Evolutionary conservation across 2,113 vertebrate species (phyloP), one percentile per base, ranked within the genome.

Genomic region (Ptilorrhoa leucosticta): DNA sequence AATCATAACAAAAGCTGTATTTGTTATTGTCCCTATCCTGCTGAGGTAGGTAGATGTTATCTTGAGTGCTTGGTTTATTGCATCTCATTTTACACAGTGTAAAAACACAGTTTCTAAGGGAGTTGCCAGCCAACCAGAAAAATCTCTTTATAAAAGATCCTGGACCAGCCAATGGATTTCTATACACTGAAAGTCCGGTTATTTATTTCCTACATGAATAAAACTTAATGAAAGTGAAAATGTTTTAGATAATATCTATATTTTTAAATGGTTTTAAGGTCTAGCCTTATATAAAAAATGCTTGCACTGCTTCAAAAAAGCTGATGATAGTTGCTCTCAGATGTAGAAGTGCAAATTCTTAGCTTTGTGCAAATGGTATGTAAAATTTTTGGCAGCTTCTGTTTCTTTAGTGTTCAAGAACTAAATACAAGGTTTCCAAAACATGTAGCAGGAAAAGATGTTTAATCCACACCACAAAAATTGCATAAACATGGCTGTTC

Each of bases 11-110:
- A 93, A 90, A 91, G 48, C 40, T 91, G 37, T 57, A 50, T 92
- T 91, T 93, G 53, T 88, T 92, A 77, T 57, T 95, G 63, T 72
- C 50, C n/a, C 33, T 88, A 3, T 76, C 50, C 45, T 64, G 45
- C 58, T 83, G 86, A 76, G 81, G 57, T 61, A 94, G 70, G 75
- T 82, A 87, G 78, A 87, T 82, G n/a, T 42, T 94, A 93, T 82
- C 78, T n/a, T 82, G 60, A 91, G 85, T 75, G 73, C 39, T 75
- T 69, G 42, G 73, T 91, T 96, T 95, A 94, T 85, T 87, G 66
- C 48, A 75, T 84, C 35, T 89, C 57, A 51, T 93, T 90, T 87
- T 80, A 54, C 31, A 53, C 40, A 42, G 39, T 61, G 53, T 80
- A 83, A 76, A 48, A 76, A 14, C 24, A 87, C 28, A 69, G 33